phyloP scores from a whole-genome alignment of 2,797 vertebrate species.

The Ceryle rudis region DNA sequence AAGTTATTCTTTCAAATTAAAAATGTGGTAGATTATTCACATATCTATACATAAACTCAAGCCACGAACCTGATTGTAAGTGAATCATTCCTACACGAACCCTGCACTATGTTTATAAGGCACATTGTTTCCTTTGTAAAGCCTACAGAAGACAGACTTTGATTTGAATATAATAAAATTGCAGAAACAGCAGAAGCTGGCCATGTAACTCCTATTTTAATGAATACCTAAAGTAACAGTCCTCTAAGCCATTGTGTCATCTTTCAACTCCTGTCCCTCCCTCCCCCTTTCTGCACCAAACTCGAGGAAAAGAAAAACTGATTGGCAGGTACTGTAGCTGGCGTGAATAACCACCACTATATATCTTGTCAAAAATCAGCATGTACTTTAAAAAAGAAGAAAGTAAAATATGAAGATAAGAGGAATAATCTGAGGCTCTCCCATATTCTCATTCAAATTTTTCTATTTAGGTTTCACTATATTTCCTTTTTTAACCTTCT shows the following conservation, averaged over 20 bases:
- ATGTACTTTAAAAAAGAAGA: constrained; percentile 72
- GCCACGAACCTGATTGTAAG: constrained; percentile 20
- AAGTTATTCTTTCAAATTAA: constrained; percentile 41
- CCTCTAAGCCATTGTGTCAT: constrained; percentile 31
- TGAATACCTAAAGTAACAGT: constrained; percentile 62
- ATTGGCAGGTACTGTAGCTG: constrained; percentile 67
- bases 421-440: constrained; percentile 70
- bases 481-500: constrained; percentile 79
- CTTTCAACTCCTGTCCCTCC: constrained; percentile 52
- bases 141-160: constrained; percentile 8
- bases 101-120: constrained; percentile 70
- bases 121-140: constrained; percentile 54
- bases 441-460: constrained; percentile 75
- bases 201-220: constrained; percentile 60
- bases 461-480: constrained; percentile 77
- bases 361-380: constrained; percentile 80
- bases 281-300: constrained; percentile 70
- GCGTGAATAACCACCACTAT: constrained; percentile 61
- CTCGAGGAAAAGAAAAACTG: constrained; percentile 55
- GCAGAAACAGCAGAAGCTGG: constrained; percentile 63
- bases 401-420: constrained; percentile 73
- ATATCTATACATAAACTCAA: constrained; percentile 11
- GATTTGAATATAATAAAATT: constrained; percentile 65
- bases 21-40: not conserved
- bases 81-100: constrained; percentile 25